Percentiles rank a stretch among this genome's conserved stretches.
These are phyloP conservation scores for Gobio gobio DNA, from an alignment of 2,113 vertebrate species.

Conservation along the genomic window DNA sequence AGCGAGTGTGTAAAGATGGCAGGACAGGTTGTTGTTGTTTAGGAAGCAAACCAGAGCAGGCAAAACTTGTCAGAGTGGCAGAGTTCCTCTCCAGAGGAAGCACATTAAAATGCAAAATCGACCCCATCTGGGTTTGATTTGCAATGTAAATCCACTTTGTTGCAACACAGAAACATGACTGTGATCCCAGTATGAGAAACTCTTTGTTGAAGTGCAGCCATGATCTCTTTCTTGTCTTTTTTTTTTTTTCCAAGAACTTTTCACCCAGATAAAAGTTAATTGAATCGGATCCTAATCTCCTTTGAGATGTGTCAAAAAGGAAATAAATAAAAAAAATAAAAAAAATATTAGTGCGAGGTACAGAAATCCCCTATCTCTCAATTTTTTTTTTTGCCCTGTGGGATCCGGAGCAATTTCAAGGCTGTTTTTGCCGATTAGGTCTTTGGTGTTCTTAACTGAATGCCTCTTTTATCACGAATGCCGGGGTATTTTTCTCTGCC, in stretches of 20 bases:
- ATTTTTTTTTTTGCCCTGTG: constrained; percentile 53
- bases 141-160: constrained; percentile 69
- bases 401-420: constrained; percentile 68
- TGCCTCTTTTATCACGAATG: constrained; percentile 69
- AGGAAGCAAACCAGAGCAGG: constrained; percentile 46
- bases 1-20: constrained; percentile 16
- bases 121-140: constrained; percentile 72
- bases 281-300: constrained; percentile 65
- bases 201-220: constrained; percentile 46
- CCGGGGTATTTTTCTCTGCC: constrained; percentile 55
- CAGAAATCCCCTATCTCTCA: constrained; percentile 60
- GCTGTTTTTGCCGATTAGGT: constrained; percentile 71
- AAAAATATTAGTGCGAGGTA: constrained; percentile 56
- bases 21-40: constrained; percentile 30
- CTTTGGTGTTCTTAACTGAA: constrained; percentile 72
- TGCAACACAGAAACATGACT: constrained; percentile 58
- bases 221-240: constrained; percentile 39
- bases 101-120: constrained; percentile 50
- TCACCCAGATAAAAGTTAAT: constrained; percentile 58
- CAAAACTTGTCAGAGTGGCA: constrained; percentile 53
- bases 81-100: constrained; percentile 58
- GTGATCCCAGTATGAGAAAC: constrained; percentile 59
- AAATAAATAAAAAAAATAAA: constrained; percentile 60
- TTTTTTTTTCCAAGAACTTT: constrained; percentile 39
- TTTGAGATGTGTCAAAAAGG: constrained; percentile 57